Conservation (phyloP, 2,113 vertebrate species). For the Tragelaphus scriptus region DNA sequence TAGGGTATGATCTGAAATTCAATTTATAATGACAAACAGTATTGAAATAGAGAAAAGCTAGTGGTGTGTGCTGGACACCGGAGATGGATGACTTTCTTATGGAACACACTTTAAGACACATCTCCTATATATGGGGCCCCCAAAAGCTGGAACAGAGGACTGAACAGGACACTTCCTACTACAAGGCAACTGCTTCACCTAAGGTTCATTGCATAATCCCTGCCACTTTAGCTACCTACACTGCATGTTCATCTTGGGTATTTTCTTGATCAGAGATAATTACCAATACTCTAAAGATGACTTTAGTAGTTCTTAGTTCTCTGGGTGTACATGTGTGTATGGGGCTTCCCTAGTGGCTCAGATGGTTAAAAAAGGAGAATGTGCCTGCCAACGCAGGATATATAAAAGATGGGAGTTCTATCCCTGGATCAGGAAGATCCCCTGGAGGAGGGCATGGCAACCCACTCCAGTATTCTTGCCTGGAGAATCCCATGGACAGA, state of each 20-base stretch:
- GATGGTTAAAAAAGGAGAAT: neutral
- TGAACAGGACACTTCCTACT: neutral
- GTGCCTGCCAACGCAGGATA: neutral
- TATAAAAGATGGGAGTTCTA: neutral
- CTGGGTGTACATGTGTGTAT: neutral
- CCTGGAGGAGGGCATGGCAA: neutral
- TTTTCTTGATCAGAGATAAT: neutral
- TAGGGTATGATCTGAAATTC: neutral
- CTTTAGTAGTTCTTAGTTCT: neutral
- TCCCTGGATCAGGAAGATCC: neutral
- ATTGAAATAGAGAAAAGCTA: neutral
- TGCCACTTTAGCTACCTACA: neutral
- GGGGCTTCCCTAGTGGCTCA: neutral
- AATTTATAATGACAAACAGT: neutral
- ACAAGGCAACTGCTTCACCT: neutral
- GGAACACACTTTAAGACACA: neutral
- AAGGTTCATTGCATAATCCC: neutral
- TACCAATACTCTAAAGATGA: neutral
- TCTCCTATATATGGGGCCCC: neutral
- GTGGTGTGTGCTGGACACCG: neutral
- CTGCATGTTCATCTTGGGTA: neutral
- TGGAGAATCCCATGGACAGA: neutral
- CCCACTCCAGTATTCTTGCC: neutral
- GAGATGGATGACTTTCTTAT: neutral
- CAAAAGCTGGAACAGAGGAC: neutral